Percentiles rank a stretch among this genome's conserved stretches.
These are phyloP conservation scores for Eilema griseolum DNA, from an alignment of 2,888 invertebrate species.

Conservation along the genomic window DNA sequence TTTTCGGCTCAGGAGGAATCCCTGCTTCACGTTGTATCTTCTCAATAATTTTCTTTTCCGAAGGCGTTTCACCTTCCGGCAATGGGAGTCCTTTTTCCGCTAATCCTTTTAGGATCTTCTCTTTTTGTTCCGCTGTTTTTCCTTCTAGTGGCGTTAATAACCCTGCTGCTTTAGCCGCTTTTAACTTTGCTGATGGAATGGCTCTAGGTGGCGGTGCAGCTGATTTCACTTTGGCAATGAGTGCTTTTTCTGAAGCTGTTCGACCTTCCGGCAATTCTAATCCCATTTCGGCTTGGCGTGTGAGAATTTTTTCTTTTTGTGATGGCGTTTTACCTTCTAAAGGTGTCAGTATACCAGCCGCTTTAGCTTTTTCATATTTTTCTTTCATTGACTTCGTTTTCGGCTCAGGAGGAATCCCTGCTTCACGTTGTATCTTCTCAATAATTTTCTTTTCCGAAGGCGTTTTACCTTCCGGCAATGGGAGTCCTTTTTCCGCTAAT, in stretches of 20 bases:
- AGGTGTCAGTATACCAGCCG: constrained; percentile 23
- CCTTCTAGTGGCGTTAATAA: constrained; percentile 52
- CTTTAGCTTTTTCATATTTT: constrained; percentile 23
- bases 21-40: constrained; percentile 28
- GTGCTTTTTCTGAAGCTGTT: constrained; percentile 37
- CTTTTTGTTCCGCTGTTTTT: constrained; percentile 50
- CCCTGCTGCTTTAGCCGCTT: constrained; percentile 51
- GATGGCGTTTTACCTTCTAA: constrained; percentile 24
- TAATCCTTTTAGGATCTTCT: constrained; percentile 51
- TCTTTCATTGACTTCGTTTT: constrained; percentile 24
- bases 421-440: constrained; percentile 23
- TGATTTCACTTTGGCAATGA: constrained; percentile 44
- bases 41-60: constrained; percentile 26
- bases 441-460: constrained; percentile 27
- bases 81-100: constrained; percentile 33
- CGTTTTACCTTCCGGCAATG: constrained; percentile 31
- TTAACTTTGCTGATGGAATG: constrained; percentile 12
- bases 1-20: constrained; percentile 31
- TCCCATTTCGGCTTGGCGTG: constrained; percentile 16
- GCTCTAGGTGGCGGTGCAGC: neutral
- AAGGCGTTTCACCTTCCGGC: constrained; percentile 33
- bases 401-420: constrained; percentile 34
- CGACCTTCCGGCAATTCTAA: constrained; percentile 34
- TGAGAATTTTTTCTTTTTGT: constrained; percentile 29
- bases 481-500: constrained; percentile 26